These are phyloP conservation scores for Galendromus occidentalis DNA, from an alignment of 1,140 invertebrate species.

Conservation along the genomic window DNA sequence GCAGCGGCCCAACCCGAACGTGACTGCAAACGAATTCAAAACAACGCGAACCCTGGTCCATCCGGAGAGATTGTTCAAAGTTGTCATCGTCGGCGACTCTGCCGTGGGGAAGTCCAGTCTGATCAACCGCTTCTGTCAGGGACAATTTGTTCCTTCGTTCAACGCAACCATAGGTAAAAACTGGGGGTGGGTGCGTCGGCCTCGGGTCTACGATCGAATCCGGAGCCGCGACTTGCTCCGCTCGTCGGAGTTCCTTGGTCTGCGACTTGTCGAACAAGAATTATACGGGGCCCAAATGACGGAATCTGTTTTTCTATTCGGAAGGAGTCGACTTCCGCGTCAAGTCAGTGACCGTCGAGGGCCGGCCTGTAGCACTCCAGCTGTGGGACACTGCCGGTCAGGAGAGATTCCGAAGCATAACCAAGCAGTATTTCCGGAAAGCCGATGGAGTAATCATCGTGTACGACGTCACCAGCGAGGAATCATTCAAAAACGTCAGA, in stretches of 20 bases:
- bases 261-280: background rate
- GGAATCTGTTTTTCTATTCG: background rate
- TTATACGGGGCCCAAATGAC: background rate
- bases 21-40: too few relatives aligned
- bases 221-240: background rate
- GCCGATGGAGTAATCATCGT: slow-evolving; percentile 39
- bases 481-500: slow-evolving; percentile 34
- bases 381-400: slow-evolving; percentile 41
- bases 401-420: slow-evolving; percentile 37
- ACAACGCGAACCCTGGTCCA: background rate
- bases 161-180: slow-evolving; percentile 35
- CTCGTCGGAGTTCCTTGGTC: background rate
- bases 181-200: background rate
- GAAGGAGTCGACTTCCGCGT: slow-evolving; percentile 38
- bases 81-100: slow-evolving; percentile 39
- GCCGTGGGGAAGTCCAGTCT: slow-evolving; percentile 40
- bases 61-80: slow-evolving; percentile 35
- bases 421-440: slow-evolving; percentile 40
- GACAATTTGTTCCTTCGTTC: slow-evolving; percentile 33
- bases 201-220: too few relatives aligned
- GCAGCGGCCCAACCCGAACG: too few relatives aligned
- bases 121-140: slow-evolving; percentile 35
- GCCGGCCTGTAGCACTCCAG: slow-evolving; percentile 33
- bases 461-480: slow-evolving; percentile 37
- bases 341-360: slow-evolving; percentile 31